Conservation (phyloP, 2,888 invertebrate genomes). For the Cosmia trapezina region DNA sequence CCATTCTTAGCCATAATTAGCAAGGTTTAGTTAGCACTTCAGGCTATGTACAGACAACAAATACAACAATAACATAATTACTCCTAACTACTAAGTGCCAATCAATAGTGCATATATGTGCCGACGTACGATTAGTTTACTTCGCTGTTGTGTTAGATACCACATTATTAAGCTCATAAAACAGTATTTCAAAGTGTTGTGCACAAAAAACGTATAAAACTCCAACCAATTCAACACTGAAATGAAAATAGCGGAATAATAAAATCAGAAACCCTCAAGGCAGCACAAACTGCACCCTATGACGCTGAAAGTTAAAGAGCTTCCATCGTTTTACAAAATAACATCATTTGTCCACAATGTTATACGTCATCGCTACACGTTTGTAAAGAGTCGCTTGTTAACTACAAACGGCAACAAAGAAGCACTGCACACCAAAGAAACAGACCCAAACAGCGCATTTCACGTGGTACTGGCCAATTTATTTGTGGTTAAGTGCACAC, state of each 20-base stretch:
- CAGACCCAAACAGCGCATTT: slow-evolving; percentile 75
- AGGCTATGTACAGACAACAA: slow-evolving; percentile 50
- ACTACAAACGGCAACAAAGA: slow-evolving; percentile 65
- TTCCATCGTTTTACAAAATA: slow-evolving; percentile 47
- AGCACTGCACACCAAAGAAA: slow-evolving; percentile 71
- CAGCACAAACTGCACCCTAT: slow-evolving; percentile 4
- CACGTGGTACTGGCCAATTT: slow-evolving; percentile 86
- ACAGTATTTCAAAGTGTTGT: background rate
- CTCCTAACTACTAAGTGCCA: slow-evolving; percentile 41
- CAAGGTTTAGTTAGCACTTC: slow-evolving; percentile 52
- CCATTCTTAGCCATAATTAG: slow-evolving; percentile 47
- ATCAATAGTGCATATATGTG: slow-evolving; percentile 44
- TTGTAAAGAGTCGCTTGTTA: slow-evolving; percentile 66
- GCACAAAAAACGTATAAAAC: background rate
- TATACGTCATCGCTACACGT: slow-evolving; percentile 40
- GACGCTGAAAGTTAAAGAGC: slow-evolving; percentile 18
- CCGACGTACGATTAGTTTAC: slow-evolving; percentile 4
- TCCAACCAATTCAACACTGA: slow-evolving; percentile 1
- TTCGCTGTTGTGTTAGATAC: background rate
- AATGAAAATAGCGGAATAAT: slow-evolving; percentile 15
- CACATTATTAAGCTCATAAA: slow-evolving; percentile 1
- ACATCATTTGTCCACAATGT: slow-evolving; percentile 53
- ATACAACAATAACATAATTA: slow-evolving; percentile 54
- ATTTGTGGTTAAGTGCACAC: slow-evolving; percentile 90
- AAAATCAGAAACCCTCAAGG: slow-evolving; percentile 16